phyloP scores from a whole-genome alignment of 2,888 invertebrate species.

The Microdon myrmicae region DNA sequence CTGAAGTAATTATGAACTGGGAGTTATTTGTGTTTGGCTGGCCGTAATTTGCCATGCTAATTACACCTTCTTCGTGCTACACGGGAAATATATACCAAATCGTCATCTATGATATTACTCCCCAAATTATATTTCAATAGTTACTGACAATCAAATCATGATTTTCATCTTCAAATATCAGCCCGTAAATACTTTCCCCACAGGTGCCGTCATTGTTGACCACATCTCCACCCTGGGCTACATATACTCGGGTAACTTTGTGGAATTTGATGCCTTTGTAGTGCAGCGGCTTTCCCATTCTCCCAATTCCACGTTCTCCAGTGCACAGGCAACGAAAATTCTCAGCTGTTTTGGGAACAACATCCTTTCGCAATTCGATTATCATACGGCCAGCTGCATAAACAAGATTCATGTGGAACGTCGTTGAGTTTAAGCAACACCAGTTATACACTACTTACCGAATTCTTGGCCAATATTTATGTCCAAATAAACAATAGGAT shows the following conservation, averaged over 20 bases:
- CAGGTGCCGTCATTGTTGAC: slow-evolving; percentile 83
- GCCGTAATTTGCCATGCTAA: slow-evolving; percentile 86
- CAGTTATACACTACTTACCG: slow-evolving; percentile 68
- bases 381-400: slow-evolving; percentile 82
- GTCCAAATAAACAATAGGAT: slow-evolving; percentile 79
- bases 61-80: slow-evolving; percentile 73
- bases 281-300: slow-evolving; percentile 77
- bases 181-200: slow-evolving; percentile 95
- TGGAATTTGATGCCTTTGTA: slow-evolving; percentile 88
- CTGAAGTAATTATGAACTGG: slow-evolving; percentile 91
- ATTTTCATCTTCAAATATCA: slow-evolving; percentile 90
- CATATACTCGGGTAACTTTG: slow-evolving; percentile 85
- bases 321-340: slow-evolving; percentile 94
- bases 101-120: neutral
- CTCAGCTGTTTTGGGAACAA: slow-evolving; percentile 88
- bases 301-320: slow-evolving; percentile 84
- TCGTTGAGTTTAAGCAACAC: neutral
- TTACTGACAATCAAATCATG: slow-evolving; percentile 72
- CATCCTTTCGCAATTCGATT: slow-evolving; percentile 85
- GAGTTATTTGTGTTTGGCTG: slow-evolving; percentile 87
- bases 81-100: neutral
- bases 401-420: neutral
- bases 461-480: slow-evolving; percentile 75
- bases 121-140: neutral
- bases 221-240: slow-evolving; percentile 88